These are phyloP conservation scores for Dicycla oo DNA, from an alignment of 2,888 invertebrate species.

Conservation along the genomic window DNA sequence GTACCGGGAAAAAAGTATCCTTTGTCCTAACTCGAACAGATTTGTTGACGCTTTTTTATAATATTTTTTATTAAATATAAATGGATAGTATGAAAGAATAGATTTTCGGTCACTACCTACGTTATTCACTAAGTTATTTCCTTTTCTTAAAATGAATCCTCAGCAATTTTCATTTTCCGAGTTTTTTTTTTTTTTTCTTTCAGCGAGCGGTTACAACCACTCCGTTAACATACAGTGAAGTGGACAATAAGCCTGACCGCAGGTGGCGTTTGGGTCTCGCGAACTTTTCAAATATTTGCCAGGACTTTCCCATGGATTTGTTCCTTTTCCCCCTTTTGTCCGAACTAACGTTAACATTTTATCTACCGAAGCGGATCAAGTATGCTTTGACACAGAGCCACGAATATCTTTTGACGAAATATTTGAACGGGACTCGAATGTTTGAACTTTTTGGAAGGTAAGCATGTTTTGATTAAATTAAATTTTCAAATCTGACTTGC, in stretches of 20 bases:
- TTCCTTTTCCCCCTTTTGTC: constrained; percentile 75
- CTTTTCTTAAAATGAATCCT: neutral
- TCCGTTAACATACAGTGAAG: constrained; percentile 68
- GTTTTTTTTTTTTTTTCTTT: neutral
- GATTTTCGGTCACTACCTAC: no score
- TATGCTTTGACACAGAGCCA: constrained; percentile 87
- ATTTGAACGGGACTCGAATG: constrained; percentile 74
- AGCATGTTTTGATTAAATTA: constrained; percentile 61
- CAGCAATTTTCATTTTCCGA: neutral
- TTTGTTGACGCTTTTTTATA: no score
- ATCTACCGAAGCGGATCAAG: constrained; percentile 86
- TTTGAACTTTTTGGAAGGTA: constrained; percentile 60
- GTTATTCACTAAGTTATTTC: no score
- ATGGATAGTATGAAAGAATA: no score
- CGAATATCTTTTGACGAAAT: constrained; percentile 79
- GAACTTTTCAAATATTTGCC: constrained; percentile 89
- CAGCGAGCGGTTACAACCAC: constrained; percentile 54
- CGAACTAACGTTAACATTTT: constrained; percentile 85
- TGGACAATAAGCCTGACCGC: constrained; percentile 86
- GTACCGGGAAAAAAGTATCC: no score
- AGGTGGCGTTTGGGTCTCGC: constrained; percentile 80
- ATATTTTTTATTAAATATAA: no score
- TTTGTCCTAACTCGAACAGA: no score
- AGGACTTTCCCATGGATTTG: constrained; percentile 85
- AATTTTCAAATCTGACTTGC: constrained; percentile 50